Base-by-base conservation (phyloP, 2,113 vertebrate genomes). In the Craseonycteris thonglongyai region DNA sequence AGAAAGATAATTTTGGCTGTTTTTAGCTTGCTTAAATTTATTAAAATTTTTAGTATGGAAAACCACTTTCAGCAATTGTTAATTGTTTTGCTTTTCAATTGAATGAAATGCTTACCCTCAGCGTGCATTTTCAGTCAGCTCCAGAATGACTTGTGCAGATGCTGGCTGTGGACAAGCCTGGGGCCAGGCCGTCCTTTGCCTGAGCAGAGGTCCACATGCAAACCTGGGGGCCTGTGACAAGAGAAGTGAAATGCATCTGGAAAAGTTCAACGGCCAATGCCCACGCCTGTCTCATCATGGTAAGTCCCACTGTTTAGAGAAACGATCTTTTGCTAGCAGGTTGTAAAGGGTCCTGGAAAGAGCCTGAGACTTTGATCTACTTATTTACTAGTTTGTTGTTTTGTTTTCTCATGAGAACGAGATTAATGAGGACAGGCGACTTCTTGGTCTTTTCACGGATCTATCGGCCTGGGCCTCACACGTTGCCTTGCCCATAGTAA, bases 1-100 rank as follows among this genome's bases (percentile, higher is more conserved):
- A 81, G 49, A 80, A 82, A 71, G 38, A 35, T 28, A 6, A 59
- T 26, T 91, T 49, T 91, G 59, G 19, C n/a, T 86, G 4, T 84
- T 86, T 97, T 89, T 88, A 81, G 81, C 4, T 86, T 87, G 40
- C 16, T 28, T 54, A 59, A 86, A 94, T 22, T 65, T 81, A 90
- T 28, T 85, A 88, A 30, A 16, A 65, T 61, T 69, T 83, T 88
- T 69, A 13, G 58, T 54, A 26, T 18, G 80, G 51, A 35, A 86
- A 81, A 80, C 13, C 28, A 74, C 22, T 75, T 95, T 49, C 2
- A 6, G 19, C 51, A 2, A 19, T 54, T 76, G 15, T 51, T 80
- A 42, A 33, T 45, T 71, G 65, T 72, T 91, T 74, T 81, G n/a
- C 19, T 93, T 92, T 84, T 78, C 35, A n/a, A 14, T 61, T 69